Percentiles rank a stretch among this genome's conserved stretches.
Evolutionary conservation across 2,113 vertebrate species (phyloP).

Genomic region (Otus sunia): DNA sequence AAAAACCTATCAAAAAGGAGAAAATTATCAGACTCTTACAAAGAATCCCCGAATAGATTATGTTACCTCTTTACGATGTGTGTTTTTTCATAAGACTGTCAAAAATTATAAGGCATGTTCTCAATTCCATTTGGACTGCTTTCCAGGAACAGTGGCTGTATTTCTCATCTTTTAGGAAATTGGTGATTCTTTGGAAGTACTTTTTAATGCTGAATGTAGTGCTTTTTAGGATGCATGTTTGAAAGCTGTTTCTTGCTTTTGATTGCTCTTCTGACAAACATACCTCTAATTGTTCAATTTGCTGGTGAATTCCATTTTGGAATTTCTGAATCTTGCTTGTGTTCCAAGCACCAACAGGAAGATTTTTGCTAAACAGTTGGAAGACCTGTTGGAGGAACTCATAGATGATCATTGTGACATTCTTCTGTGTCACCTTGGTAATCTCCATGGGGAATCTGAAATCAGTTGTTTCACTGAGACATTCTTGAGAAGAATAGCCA

Average conservation of each 20-base stretch:
- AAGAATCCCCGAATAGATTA: neutral
- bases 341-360: neutral
- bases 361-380: slow-evolving; percentile 40
- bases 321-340: neutral
- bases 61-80: neutral
- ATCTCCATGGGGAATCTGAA: slow-evolving; percentile 59
- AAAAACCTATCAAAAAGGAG: neutral
- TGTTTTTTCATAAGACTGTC: neutral
- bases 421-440: neutral
- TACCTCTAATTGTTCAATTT: slow-evolving; percentile 22
- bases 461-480: neutral
- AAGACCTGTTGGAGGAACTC: slow-evolving; percentile 41
- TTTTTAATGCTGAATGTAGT: slow-evolving; percentile 12
- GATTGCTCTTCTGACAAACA: slow-evolving; percentile 36
- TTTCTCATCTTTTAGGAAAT: slow-evolving; percentile 58
- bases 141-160: slow-evolving; percentile 67
- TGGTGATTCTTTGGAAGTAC: slow-evolving; percentile 63
- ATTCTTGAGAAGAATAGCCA: slow-evolving; percentile 27
- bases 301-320: slow-evolving; percentile 14
- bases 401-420: neutral
- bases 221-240: neutral
- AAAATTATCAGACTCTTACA: neutral
- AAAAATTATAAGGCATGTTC: slow-evolving; percentile 31
- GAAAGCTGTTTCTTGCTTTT: neutral
- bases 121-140: slow-evolving; percentile 49